Conservation (phyloP, 2,888 invertebrate genomes). For the Drosophila austrosaltans region DNA sequence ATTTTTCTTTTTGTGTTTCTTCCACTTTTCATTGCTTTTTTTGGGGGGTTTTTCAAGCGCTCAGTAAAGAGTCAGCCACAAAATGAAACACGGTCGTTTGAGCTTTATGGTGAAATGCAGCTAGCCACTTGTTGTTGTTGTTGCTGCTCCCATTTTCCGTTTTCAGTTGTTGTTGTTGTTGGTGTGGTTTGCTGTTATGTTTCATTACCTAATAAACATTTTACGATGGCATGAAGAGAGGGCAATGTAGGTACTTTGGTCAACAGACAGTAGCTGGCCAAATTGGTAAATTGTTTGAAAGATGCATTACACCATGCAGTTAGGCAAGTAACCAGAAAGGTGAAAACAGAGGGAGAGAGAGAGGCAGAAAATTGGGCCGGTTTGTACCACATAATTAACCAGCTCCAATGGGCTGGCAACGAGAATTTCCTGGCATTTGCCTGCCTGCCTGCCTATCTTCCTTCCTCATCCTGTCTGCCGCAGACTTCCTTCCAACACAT, state of each 20-base stretch:
- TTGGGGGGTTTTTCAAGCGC: constrained; percentile 33
- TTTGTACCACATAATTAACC: constrained; percentile 65
- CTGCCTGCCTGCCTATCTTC: neutral
- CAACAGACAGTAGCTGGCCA: constrained; percentile 48
- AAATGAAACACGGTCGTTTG: constrained; percentile 58
- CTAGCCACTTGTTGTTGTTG: constrained; percentile 21
- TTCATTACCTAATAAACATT: constrained; percentile 75
- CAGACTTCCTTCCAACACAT: neutral
- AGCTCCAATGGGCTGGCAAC: constrained; percentile 63
- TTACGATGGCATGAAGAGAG: constrained; percentile 53
- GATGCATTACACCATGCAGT: constrained; percentile 57
- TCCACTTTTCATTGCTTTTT: constrained; percentile 29
- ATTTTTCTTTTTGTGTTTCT: neutral
- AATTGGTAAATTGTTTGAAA: constrained; percentile 78
- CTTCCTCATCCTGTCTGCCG: neutral
- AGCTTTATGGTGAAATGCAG: constrained; percentile 56
- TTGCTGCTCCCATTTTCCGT: constrained; percentile 2
- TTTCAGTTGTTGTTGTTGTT: constrained; percentile 15
- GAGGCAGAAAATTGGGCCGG: constrained; percentile 6
- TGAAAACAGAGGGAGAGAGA: neutral
- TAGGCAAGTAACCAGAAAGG: neutral
- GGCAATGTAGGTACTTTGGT: constrained; percentile 28
- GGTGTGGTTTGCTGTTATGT: constrained; percentile 56
- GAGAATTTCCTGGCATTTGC: constrained; percentile 29
- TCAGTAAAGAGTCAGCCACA: constrained; percentile 31